Base-by-base conservation (phyloP, 2,797 vertebrate species). In the Euthynnus affinis region DNA sequence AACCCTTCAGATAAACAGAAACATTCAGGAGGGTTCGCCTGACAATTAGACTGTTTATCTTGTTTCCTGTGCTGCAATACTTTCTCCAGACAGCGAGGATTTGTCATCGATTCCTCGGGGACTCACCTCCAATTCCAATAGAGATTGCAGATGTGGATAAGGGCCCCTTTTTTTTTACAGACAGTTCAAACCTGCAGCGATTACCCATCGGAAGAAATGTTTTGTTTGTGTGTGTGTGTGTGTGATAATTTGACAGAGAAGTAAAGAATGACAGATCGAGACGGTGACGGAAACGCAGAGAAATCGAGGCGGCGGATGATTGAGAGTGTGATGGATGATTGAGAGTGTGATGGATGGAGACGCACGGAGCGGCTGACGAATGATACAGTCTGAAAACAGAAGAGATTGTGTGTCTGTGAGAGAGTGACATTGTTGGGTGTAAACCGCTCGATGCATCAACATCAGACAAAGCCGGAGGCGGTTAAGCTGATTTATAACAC, bases 341-440 rank as follows among this genome's bases (percentile, higher is more conserved):
- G 76, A 82, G 53, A 29, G 9, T 0, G 65, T 79, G 84, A 91
- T 74, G 78, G 84, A 89, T 85, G 79, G 71, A 71, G 78, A 70
- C 20, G n/a, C n/a, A 6, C 56, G 3, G 53, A 80, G 74, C 32
- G 17, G 67, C 29, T 68, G 77, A 90, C 40, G 18, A 74, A 85
- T 51, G 75, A 82, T 57, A 17, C 18, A 57, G 61, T 67, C 79
- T 76, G 57, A 66, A 66, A 53, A 67, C 3, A 62, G 63, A 79
- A 79, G 71, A 78, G 27, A 29, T 29, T 65, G 25, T 61, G 62
- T 81, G 55, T 25, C 29, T 3, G 18, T 75, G 71, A 62, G 18
- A 77, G 71, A 62, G 69, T 4, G n/a, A 61, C 59, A 23, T 34
- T 13, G 71, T 64, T n/a, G 74, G 55, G n/a, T n/a, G 63, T 18